Evolutionary conservation across 2,888 invertebrate species (phyloP), one percentile per base, ranked within the genome.

Genomic region (Tortricodes alternella): DNA sequence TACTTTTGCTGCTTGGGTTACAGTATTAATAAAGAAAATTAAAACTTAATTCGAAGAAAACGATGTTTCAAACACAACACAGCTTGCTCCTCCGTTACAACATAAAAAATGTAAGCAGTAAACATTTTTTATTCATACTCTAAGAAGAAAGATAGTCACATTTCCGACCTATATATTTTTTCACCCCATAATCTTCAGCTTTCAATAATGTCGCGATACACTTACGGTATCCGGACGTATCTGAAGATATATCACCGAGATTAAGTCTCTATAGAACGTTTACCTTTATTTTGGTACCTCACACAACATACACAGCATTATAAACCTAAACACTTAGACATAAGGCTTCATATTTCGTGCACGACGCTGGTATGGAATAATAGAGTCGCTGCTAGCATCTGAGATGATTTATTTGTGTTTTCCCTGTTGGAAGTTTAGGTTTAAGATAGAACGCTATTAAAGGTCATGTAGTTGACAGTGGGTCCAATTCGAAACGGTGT

Each of bases 141-240:
- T 4, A 37, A n/a, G 5, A n/a, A 16, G 6, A 21, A 13, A 9
- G 23, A 41, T 24, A 41, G 41, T 27, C 39, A 34, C 24, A 49
- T 48, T 46, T 55, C 48, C 55, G 27, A 27, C 19, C 35, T 35
- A 48, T 41, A 55, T 55, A 55, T 55, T 41, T 43, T 48, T 48
- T 55, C 46, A 48, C 46, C 27, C 41, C 15, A 41, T 48, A n/a
- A 48, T 48, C 41, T 35, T 24, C 46, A 41, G 39, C 46, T 55
- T 55, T 55, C 55, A 55, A 55, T 55, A 55, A 55, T 43, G 55
- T 49, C 48, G 16, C 55, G 48, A 55, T 55, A 55, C 46, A 53
- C 48, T 55, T 35, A 32, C 55, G 35, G 55, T 35, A 43, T 48
- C 48, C 55, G 55, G 55, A 43, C 43, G 48, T 35, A 27, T 48